Percentiles rank a stretch among this genome's conserved stretches.
Evolutionary conservation across 2,888 invertebrate species (phyloP).

Genomic region (Baccha elongata): DNA sequence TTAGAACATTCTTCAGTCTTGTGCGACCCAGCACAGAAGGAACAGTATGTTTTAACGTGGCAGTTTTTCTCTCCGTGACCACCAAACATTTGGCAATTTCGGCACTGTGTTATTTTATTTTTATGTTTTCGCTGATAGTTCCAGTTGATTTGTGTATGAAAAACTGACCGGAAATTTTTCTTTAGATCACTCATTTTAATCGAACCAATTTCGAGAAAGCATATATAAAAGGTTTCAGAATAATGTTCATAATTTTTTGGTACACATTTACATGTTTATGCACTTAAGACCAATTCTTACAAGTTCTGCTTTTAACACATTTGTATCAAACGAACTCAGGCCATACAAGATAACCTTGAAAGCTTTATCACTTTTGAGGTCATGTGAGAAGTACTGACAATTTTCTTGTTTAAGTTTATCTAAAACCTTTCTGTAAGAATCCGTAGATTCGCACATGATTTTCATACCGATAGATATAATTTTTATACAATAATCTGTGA

Average conservation of each 20-base stretch:
- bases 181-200: background rate
- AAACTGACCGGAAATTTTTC: conserved; percentile 37
- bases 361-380: conserved; percentile 16
- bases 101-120: conserved; percentile 60
- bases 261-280: conserved; percentile 48
- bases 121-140: conserved; percentile 52
- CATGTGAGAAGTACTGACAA: conserved; percentile 11
- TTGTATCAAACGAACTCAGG: conserved; percentile 24
- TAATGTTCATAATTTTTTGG: conserved; percentile 43
- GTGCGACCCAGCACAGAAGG: conserved; percentile 24
- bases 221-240: background rate
- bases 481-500: conserved; percentile 9
- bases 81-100: conserved; percentile 60
- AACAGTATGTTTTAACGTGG: conserved; percentile 23
- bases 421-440: conserved; percentile 3
- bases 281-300: conserved; percentile 57
- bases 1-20: conserved; percentile 45
- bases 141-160: conserved; percentile 52
- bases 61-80: conserved; percentile 59
- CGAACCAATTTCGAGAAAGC: background rate
- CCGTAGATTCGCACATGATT: conserved; percentile 2
- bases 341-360: conserved; percentile 53
- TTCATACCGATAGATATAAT: conserved; percentile 6
- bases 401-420: background rate
- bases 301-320: conserved; percentile 43